Percentiles rank a stretch among this genome's conserved stretches.
phyloP scores from a whole-genome alignment of 1,140 invertebrate species.

The Mactra quadrangularis region DNA sequence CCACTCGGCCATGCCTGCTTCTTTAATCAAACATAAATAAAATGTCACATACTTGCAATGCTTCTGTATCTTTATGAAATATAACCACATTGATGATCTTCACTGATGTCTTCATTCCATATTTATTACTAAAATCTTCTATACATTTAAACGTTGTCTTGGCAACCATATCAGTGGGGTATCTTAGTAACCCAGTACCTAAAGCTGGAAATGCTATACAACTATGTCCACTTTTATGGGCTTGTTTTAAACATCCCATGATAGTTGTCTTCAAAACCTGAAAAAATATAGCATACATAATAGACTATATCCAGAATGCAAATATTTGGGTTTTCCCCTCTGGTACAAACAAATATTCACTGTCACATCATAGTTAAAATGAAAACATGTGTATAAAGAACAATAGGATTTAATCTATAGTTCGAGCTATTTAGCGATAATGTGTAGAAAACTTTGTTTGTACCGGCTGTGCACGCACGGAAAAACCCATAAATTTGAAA shows the following conservation, averaged over 20 bases:
- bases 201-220: constrained; percentile 43
- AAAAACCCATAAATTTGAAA: no score
- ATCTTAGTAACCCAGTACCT: constrained; percentile 38
- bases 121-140: constrained; percentile 38
- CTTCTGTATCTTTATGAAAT: constrained; percentile 28
- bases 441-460: no score
- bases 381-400: no score
- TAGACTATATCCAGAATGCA: no score
- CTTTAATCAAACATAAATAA: background rate
- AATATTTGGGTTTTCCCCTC: no score
- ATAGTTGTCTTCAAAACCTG: constrained; percentile 33
- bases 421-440: no score
- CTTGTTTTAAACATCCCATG: constrained; percentile 15
- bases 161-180: constrained; percentile 38
- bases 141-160: constrained; percentile 42
- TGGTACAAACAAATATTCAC: no score
- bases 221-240: background rate
- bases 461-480: no score
- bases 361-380: no score
- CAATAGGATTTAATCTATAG: no score
- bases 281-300: no score
- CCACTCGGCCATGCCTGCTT: no score
- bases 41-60: background rate
- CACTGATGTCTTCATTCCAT: constrained; percentile 19
- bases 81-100: constrained; percentile 45